Evolutionary conservation across 2,113 vertebrate genomes (phyloP).

Genomic region (Cranoglanis bouderius): DNA sequence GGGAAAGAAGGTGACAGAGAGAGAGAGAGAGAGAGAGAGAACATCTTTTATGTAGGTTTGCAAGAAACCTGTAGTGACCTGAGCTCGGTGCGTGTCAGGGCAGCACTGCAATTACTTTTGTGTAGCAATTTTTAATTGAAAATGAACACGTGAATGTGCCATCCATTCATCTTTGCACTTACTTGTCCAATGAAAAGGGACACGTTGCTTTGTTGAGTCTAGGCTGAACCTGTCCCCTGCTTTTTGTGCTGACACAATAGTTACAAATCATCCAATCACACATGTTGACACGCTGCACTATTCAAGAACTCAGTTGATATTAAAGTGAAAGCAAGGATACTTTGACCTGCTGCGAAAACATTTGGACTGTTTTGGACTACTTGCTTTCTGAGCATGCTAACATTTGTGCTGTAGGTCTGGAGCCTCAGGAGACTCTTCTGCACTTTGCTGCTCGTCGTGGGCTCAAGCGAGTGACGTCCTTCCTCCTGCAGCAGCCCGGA

Average conservation of each 20-base stretch:
- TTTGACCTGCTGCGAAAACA: neutral
- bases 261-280: slow-evolving; percentile 9
- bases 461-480: slow-evolving; percentile 78
- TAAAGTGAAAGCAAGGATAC: slow-evolving; percentile 6
- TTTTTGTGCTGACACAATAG: slow-evolving; percentile 22
- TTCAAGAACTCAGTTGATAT: neutral
- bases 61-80: slow-evolving; percentile 5
- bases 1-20: neutral
- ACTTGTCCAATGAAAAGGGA: neutral
- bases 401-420: slow-evolving; percentile 69
- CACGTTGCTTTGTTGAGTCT: neutral
- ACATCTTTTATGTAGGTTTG: neutral
- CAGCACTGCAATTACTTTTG: neutral
- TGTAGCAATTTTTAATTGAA: neutral
- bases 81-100: slow-evolving; percentile 8
- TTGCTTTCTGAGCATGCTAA: neutral
- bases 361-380: neutral
- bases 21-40: too few relatives aligned
- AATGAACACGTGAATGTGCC: neutral
- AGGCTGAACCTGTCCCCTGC: slow-evolving; percentile 4
- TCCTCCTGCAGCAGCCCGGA: slow-evolving; percentile 86
- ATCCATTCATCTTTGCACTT: neutral
- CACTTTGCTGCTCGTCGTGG: slow-evolving; percentile 91
- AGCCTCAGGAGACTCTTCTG: slow-evolving; percentile 88
- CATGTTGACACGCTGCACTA: neutral